Evolutionary conservation across 2,797 vertebrate species (phyloP).

Genomic region (Bovichtus diacanthus): DNA sequence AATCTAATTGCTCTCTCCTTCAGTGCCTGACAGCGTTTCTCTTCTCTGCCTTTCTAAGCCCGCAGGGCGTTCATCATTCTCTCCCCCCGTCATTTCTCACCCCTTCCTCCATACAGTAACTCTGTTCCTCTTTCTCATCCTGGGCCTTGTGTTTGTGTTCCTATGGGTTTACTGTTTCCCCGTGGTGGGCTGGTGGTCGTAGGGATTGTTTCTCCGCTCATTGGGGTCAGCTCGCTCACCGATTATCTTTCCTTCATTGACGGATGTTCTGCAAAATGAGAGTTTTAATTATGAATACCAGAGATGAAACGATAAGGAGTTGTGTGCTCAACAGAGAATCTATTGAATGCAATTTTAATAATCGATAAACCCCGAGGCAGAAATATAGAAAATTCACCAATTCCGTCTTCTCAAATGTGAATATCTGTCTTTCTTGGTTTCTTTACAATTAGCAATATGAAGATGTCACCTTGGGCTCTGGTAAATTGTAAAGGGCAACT

Average conservation of each 20-base stretch:
- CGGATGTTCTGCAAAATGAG: neutral
- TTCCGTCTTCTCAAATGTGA: neutral
- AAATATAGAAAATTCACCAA: neutral
- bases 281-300: neutral
- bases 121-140: slow-evolving; percentile 40
- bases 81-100: slow-evolving; percentile 57
- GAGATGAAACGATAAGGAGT: neutral
- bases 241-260: slow-evolving; percentile 49
- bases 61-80: slow-evolving; percentile 59
- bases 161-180: slow-evolving; percentile 26
- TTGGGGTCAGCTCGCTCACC: slow-evolving; percentile 22
- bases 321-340: neutral
- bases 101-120: slow-evolving; percentile 22
- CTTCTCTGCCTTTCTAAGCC: slow-evolving; percentile 67
- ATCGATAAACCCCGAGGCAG: neutral
- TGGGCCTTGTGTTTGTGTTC: slow-evolving; percentile 8
- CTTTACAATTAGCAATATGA: no score
- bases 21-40: slow-evolving; percentile 70
- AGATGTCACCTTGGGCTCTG: neutral
- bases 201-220: slow-evolving; percentile 51
- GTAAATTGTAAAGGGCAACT: neutral
- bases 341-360: neutral
- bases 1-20: slow-evolving; percentile 85
- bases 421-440: no score
- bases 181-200: slow-evolving; percentile 39